Conservation (phyloP, 1,140 invertebrate species). For the Papilio glaucus region DNA sequence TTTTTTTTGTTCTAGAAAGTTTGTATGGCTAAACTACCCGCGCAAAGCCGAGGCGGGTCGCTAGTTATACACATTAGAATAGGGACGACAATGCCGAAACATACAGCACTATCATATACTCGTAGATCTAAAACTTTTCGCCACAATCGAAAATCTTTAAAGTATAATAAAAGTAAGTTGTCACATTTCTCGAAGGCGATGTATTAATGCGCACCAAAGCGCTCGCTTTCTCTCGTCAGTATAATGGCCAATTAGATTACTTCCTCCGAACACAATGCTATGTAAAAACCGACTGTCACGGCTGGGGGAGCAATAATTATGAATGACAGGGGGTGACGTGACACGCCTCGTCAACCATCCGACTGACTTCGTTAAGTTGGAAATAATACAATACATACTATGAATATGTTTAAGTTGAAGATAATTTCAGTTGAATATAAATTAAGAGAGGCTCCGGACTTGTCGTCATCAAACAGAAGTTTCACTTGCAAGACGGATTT, state of each 20-base stretch:
- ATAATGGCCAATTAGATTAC: conserved; percentile 65
- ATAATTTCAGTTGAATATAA: neutral
- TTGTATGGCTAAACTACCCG: too few relatives aligned
- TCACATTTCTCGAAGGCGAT: conserved; percentile 48
- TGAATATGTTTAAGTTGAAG: conserved; percentile 13
- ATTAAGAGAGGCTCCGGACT: neutral
- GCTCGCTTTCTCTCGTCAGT: conserved; percentile 53
- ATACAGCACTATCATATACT: too few relatives aligned
- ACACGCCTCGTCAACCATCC: conserved; percentile 28
- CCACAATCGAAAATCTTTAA: too few relatives aligned
- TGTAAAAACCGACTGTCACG: conserved; percentile 62
- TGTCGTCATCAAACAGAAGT: too few relatives aligned
- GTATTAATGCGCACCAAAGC: conserved; percentile 54
- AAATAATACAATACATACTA: conserved; percentile 9
- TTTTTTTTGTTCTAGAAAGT: too few relatives aligned
- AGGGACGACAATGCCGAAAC: too few relatives aligned
- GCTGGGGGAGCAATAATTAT: conserved; percentile 58
- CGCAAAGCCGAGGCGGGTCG: too few relatives aligned
- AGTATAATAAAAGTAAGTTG: conserved; percentile 20
- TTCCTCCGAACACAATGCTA: conserved; percentile 66
- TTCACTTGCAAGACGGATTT: too few relatives aligned
- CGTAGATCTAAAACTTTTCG: too few relatives aligned
- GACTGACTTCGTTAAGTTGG: neutral
- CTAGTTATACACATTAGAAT: too few relatives aligned
- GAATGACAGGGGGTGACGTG: conserved; percentile 54